These are phyloP conservation scores for Cygnus buccinator DNA, from an alignment of 2,113 vertebrate species.

Conservation along the genomic window DNA sequence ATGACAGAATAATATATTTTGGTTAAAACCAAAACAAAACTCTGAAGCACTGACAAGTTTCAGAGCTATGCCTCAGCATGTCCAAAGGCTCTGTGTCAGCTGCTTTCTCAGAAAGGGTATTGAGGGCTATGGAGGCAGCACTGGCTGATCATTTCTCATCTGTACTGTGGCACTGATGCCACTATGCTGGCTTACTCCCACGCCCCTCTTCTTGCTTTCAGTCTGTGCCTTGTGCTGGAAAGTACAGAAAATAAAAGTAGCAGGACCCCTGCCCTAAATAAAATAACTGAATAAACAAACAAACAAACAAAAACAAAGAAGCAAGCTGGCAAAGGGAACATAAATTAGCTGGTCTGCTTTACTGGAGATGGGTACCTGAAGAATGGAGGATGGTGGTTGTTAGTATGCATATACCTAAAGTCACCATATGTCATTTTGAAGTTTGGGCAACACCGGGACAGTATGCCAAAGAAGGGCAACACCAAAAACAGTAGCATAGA, in stretches of 20 bases:
- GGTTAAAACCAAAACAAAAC: neutral
- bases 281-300: no score
- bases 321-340: neutral
- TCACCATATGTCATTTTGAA: neutral
- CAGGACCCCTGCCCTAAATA: neutral
- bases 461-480: neutral
- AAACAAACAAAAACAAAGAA: neutral
- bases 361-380: neutral
- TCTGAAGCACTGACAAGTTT: neutral
- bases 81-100: neutral
- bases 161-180: neutral
- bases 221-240: neutral
- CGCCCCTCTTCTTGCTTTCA: neutral
- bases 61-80: neutral
- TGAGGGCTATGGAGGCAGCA: neutral
- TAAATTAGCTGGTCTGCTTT: neutral
- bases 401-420: neutral
- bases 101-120: neutral
- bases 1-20: neutral
- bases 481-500: rapidly evolving
- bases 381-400: rapidly evolving
- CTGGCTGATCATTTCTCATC: neutral
- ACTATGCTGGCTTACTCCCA: rapidly evolving
- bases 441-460: neutral
- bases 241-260: neutral